These are phyloP conservation scores for Ivindomyrus marchei DNA, from an alignment of 2,113 vertebrate genomes.

Conservation along the genomic window DNA sequence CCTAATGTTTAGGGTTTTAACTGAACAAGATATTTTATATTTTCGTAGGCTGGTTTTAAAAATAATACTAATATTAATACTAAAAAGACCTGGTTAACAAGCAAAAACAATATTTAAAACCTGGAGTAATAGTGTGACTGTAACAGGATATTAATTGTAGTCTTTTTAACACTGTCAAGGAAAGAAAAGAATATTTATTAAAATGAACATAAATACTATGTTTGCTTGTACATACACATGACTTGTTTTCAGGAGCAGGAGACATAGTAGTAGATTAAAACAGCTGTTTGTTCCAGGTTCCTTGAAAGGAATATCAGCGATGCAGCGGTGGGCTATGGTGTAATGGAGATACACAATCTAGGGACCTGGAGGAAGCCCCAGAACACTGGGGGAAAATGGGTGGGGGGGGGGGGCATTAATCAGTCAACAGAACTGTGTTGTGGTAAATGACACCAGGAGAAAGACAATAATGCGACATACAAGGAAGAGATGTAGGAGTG, in stretches of 20 bases:
- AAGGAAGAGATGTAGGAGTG: not conserved
- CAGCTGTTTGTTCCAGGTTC: not conserved
- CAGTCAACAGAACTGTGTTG: not conserved
- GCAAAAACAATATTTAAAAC: not conserved
- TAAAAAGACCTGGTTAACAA: not conserved
- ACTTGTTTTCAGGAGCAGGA: not conserved
- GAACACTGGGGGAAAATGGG: not conserved
- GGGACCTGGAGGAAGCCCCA: not conserved
- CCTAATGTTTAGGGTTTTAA: not conserved
- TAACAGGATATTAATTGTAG: not conserved
- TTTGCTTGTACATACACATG: not conserved
- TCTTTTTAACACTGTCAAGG: not conserved
- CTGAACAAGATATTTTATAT: not conserved
- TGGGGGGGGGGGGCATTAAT: not conserved
- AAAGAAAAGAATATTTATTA: not conserved
- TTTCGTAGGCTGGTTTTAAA: not conserved
- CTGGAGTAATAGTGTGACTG: not conserved
- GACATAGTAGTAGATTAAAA: not conserved
- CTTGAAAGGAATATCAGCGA: not conserved
- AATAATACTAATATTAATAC: not conserved
- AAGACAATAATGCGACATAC: not conserved
- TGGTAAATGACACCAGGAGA: not conserved
- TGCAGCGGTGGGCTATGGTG: not conserved
- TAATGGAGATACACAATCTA: not conserved
- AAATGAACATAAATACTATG: not conserved